These are phyloP conservation scores for Eurytoma adleriae DNA, from an alignment of 2,888 invertebrate species.

Conservation along the genomic window DNA sequence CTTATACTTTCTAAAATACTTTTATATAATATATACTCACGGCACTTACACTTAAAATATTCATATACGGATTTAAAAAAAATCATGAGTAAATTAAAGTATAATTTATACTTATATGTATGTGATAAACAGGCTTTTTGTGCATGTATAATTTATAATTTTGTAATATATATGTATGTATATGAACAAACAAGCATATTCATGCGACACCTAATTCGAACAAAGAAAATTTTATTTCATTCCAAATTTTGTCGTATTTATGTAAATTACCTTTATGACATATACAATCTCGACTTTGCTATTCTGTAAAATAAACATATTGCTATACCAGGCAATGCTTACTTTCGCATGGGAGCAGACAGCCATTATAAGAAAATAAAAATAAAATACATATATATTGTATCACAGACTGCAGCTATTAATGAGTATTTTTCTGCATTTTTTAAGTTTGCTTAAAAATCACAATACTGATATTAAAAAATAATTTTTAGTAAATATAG, in stretches of 20 bases:
- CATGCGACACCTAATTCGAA: conserved; percentile 72
- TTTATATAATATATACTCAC: conserved; percentile 34
- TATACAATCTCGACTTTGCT: conserved; percentile 74
- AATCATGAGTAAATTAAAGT: conserved; percentile 13
- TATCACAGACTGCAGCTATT: too few relatives aligned
- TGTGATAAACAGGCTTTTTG: conserved; percentile 43
- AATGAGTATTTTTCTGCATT: too few relatives aligned
- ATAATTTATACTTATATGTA: conserved; percentile 28
- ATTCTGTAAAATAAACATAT: conserved; percentile 74
- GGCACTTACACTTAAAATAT: conserved; percentile 40
- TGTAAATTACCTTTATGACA: conserved; percentile 71
- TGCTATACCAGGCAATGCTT: conserved; percentile 72
- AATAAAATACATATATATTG: conserved; percentile 39
- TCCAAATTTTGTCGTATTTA: conserved; percentile 68
- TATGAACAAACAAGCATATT: conserved; percentile 65
- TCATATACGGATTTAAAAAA: conserved; percentile 25
- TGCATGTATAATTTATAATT: conserved; percentile 37
- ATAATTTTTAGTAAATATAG: conserved; percentile 14
- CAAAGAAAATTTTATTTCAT: conserved; percentile 68
- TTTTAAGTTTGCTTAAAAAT: too few relatives aligned
- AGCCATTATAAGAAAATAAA: conserved; percentile 64
- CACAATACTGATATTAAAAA: neutral
- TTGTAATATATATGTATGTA: conserved; percentile 23
- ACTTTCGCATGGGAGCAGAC: conserved; percentile 66
- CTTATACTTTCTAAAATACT: conserved; percentile 1